phyloP scores from a whole-genome alignment of 2,888 invertebrate genomes.

The Conomelus anceps region DNA sequence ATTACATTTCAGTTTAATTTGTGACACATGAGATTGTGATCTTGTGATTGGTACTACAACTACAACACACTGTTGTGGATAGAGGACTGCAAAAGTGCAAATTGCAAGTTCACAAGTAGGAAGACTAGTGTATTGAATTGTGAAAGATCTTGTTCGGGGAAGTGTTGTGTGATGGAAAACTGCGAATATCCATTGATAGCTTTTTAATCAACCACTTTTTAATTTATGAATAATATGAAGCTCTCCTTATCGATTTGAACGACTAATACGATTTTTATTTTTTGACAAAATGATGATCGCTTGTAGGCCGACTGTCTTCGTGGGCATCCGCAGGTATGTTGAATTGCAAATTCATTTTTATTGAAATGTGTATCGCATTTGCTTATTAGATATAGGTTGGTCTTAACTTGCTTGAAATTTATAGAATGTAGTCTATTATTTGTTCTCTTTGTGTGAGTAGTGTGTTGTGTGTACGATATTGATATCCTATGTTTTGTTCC shows the following conservation, averaged over 20 bases:
- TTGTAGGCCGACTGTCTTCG: neutral
- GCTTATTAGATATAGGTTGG: neutral
- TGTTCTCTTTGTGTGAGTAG: neutral
- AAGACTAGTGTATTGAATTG: neutral
- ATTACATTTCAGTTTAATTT: neutral
- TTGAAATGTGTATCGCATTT: conserved; percentile 22
- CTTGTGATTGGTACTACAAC: neutral
- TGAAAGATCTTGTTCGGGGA: neutral
- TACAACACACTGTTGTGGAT: neutral
- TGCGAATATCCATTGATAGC: neutral
- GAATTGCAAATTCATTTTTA: conserved; percentile 15
- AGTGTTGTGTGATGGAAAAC: neutral
- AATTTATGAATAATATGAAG: neutral
- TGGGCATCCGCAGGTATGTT: conserved; percentile 1
- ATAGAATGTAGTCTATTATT: neutral
- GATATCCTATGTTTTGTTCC: too few species aligned
- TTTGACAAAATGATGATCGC: neutral
- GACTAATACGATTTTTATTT: neutral
- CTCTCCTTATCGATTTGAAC: neutral
- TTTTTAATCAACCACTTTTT: neutral
- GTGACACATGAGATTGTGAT: too few species aligned
- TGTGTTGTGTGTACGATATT: too few species aligned
- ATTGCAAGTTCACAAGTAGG: neutral
- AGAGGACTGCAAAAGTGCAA: neutral
- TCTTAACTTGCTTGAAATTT: neutral